Evolutionary conservation across 2,113 vertebrate species (phyloP), one percentile per base, ranked within the genome.

Genomic region (Tetrax tetrax): DNA sequence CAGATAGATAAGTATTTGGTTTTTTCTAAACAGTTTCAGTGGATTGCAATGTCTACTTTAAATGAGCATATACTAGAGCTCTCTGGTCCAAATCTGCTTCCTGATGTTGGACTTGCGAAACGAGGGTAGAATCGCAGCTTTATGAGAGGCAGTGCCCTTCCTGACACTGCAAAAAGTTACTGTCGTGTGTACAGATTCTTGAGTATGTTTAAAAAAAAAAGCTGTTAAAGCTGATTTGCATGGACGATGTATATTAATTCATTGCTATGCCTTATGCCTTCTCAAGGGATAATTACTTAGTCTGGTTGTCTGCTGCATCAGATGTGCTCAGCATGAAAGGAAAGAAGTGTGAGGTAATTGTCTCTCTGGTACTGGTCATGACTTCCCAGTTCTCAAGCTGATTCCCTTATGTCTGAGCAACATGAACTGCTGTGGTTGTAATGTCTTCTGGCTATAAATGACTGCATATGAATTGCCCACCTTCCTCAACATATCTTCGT

Each of bases 261-360:
- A 4, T 23, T 79, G 35, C 35, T 71, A 5, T 31, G 11, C 31
- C 33, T 35, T 48, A 23, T 47, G 12, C 21, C 15, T 68, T 48
- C 76, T 41, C 11, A 69, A 72, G 71, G 77, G n/a, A 4, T n/a
- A 28, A 35, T 43, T 75, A 45, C 56, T 75, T 19, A 48, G 3
- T 82, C 64, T 71, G 16, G 18, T 41, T 81, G 29, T 54, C 56
- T 69, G 38, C 60, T 90, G 43, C 21, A 14, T 37, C 21, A 37
- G 69, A 10, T 0, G 0, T 60, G 64, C 48, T 60, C 33, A 37
- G 3, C 38, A 13, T 17, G 68, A 56, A 10, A 0, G 14, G 38
- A 47, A 20, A 41, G 22, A 35, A 50, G 15, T 1, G 14, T 4
- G 17, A 79, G 48, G 53, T 51, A 20, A 6, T 16, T 7, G 22